phyloP scores from a whole-genome alignment of 1,140 invertebrate genomes.

The Leptinotarsa texana region DNA sequence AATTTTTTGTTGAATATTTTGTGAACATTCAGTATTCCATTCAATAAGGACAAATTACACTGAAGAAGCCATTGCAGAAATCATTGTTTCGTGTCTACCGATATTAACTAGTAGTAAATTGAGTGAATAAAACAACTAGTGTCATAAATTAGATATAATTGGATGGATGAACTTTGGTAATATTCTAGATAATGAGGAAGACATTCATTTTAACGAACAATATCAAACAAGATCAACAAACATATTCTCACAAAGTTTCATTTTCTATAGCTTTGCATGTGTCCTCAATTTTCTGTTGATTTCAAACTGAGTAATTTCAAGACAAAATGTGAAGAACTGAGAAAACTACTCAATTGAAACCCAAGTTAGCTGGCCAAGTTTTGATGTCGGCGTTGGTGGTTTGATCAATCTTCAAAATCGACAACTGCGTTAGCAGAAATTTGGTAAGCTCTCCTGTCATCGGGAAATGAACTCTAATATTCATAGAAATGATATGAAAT shows the following conservation, averaged over 20 bases:
- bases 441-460: no score
- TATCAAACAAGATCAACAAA: slow-evolving; percentile 25
- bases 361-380: no score
- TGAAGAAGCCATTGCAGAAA: slow-evolving; percentile 17
- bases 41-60: background rate
- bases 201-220: slow-evolving; percentile 32
- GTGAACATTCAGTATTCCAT: no score
- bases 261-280: slow-evolving; percentile 11
- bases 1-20: no score
- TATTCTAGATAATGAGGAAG: slow-evolving; percentile 41
- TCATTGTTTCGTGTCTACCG: slow-evolving; percentile 38
- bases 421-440: no score
- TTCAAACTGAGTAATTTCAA: no score
- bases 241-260: slow-evolving; percentile 7
- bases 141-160: slow-evolving; percentile 45
- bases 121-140: slow-evolving; percentile 42
- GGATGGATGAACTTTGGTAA: slow-evolving; percentile 44
- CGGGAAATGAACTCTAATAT: no score
- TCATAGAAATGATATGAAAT: no score
- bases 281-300: background rate
- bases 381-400: no score
- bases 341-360: no score
- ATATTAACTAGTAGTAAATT: slow-evolving; percentile 43
- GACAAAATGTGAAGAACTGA: no score
- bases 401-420: no score